These are phyloP conservation scores for Drosophila serrata DNA, from an alignment of 1,140 invertebrate species.

Conservation along the genomic window DNA sequence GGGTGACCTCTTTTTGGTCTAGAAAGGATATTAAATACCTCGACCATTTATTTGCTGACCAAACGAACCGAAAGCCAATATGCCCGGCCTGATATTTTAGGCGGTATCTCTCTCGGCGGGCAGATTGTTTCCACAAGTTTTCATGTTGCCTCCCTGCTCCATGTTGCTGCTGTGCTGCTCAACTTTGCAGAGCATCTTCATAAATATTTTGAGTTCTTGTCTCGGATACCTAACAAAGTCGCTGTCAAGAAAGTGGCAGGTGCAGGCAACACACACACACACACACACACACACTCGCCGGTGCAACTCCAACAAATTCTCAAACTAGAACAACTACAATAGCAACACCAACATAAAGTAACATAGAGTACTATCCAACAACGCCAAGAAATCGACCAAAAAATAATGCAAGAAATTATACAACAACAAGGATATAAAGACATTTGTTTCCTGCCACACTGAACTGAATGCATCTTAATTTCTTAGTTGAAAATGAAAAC, in stretches of 20 bases:
- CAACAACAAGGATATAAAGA: conserved; percentile 13
- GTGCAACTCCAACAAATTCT: conserved; percentile 25
- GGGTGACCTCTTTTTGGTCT: conserved; percentile 17
- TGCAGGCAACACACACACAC: conserved; percentile 28
- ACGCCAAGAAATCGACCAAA: conserved; percentile 5
- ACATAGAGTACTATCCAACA: not conserved
- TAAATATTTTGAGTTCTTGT: conserved; percentile 75
- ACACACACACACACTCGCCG: conserved; percentile 22
- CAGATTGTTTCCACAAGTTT: conserved; percentile 77
- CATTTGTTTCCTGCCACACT: conserved; percentile 15
- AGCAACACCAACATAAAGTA: conserved; percentile 7
- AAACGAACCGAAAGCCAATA: conserved; percentile 7
- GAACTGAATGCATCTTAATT: conserved; percentile 11
- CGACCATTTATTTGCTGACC: conserved; percentile 7
- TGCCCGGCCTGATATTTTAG: not conserved
- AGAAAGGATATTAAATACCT: conserved; percentile 15
- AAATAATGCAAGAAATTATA: conserved; percentile 9
- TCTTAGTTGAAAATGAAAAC: conserved; percentile 6
- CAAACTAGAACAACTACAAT: not conserved
- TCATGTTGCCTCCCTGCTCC: conserved; percentile 53
- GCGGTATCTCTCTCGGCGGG: conserved; percentile 19
- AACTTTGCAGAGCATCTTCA: conserved; percentile 70
- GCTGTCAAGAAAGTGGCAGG: conserved; percentile 46
- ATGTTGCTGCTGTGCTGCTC: not conserved
- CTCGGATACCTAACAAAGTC: conserved; percentile 56